Conservation (phyloP, 2,888 invertebrate species). For the Harpalus rubripes region DNA sequence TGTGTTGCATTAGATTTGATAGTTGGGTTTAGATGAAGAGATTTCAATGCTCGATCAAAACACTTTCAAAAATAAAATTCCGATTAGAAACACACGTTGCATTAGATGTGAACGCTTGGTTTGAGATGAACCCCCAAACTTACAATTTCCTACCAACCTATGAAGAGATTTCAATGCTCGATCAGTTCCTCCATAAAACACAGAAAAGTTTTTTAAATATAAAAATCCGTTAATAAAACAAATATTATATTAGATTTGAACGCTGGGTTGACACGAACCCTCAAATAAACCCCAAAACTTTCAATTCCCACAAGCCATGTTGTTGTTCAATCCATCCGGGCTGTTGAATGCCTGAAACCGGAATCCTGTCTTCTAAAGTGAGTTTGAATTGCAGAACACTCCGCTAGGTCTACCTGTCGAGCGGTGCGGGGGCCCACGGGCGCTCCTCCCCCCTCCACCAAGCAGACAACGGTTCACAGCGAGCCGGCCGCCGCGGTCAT, state of each 20-base stretch:
- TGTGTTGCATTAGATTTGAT: too few relatives aligned
- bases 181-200: too few relatives aligned
- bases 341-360: constrained; percentile 23
- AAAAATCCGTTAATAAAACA: too few relatives aligned
- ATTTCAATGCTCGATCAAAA: too few relatives aligned
- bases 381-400: constrained; percentile 65
- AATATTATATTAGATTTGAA: too few relatives aligned
- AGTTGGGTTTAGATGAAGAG: too few relatives aligned
- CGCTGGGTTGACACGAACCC: background rate
- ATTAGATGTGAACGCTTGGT: too few relatives aligned
- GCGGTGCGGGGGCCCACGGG: constrained; percentile 71
- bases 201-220: too few relatives aligned
- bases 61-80: too few relatives aligned
- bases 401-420: constrained; percentile 72
- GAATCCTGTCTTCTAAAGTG: constrained; percentile 49
- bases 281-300: background rate
- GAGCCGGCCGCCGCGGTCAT: constrained; percentile 76
- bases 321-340: background rate
- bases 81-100: too few relatives aligned
- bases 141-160: background rate
- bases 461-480: constrained; percentile 75
- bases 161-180: too few relatives aligned
- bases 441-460: constrained; percentile 69
- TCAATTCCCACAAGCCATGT: background rate
- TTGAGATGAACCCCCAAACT: background rate